These are phyloP conservation scores for Lophius piscatorius DNA, from an alignment of 2,113 vertebrate species.

Conservation along the genomic window DNA sequence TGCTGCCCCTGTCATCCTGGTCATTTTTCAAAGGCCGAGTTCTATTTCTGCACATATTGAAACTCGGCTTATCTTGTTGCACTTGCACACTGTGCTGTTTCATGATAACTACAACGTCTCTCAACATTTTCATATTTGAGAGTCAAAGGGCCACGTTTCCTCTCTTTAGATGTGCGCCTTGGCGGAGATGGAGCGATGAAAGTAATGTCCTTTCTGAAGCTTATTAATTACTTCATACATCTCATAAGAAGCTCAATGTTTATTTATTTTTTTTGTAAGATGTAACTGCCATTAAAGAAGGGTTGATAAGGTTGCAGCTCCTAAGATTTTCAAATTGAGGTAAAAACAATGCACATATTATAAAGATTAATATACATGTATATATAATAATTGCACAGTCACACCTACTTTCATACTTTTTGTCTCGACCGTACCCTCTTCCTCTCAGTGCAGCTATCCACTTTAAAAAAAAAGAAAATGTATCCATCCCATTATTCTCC, in stretches of 20 bases:
- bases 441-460: conserved; percentile 12
- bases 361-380: too few relatives aligned
- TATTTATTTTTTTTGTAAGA: too few relatives aligned
- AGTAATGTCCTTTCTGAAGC: too few relatives aligned
- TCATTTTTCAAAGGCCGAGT: conserved; percentile 27
- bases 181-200: neutral
- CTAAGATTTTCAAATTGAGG: too few relatives aligned
- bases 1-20: neutral
- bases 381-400: too few relatives aligned
- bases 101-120: conserved; percentile 8
- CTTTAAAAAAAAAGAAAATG: conserved; percentile 13
- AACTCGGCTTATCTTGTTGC: conserved; percentile 19
- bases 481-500: conserved; percentile 11
- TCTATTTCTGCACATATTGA: conserved; percentile 36
- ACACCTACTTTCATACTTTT: conserved; percentile 28
- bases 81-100: conserved; percentile 11
- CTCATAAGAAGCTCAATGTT: conserved; percentile 7
- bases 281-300: too few relatives aligned
- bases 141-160: conserved; percentile 14
- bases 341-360: too few relatives aligned
- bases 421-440: neutral
- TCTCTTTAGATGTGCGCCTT: conserved; percentile 6
- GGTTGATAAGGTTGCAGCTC: too few relatives aligned
- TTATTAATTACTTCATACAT: conserved; percentile 28
- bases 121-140: neutral